These are phyloP conservation scores for Cremastinae sp. DNA, from an alignment of 2,888 invertebrate genomes.

Conservation along the genomic window DNA sequence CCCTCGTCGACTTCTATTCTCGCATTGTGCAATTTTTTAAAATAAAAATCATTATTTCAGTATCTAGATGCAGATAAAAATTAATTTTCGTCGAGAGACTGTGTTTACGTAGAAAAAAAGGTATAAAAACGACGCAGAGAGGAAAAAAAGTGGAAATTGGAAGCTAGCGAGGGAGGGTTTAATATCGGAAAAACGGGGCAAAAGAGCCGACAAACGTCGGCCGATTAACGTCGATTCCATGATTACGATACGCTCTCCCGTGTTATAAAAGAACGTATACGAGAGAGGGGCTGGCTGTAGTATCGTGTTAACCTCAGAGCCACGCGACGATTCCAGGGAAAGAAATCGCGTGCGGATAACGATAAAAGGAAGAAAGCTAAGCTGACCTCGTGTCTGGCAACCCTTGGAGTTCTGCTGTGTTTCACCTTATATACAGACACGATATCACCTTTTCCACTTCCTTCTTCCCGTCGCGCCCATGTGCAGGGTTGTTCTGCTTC, in stretches of 20 bases:
- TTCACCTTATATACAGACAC: conserved; percentile 17
- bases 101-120: conserved; percentile 10
- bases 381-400: conserved; percentile 57
- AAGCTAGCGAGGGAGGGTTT: conserved; percentile 9
- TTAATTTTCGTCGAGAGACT: not conserved
- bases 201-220: conserved; percentile 55
- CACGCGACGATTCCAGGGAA: conserved; percentile 67
- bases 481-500: conserved; percentile 18
- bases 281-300: not conserved
- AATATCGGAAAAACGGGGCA: conserved; percentile 34
- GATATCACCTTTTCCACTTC: no score
- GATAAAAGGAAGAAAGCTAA: conserved; percentile 57
- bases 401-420: conserved; percentile 41
- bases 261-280: conserved; percentile 9
- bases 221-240: conserved; percentile 63
- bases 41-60: not conserved
- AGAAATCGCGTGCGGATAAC: conserved; percentile 72
- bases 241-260: conserved; percentile 53
- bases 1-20: not conserved
- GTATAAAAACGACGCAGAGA: conserved; percentile 1
- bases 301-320: conserved; percentile 36
- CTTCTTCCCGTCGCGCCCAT: conserved; percentile 15
- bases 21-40: not conserved
- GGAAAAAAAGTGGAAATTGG: conserved; percentile 34
- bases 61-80: no score